Percentiles rank a stretch among this genome's conserved stretches.
Conservation (phyloP, 2,888 invertebrate genomes). For the Drosophila flavopinicola region DNA sequence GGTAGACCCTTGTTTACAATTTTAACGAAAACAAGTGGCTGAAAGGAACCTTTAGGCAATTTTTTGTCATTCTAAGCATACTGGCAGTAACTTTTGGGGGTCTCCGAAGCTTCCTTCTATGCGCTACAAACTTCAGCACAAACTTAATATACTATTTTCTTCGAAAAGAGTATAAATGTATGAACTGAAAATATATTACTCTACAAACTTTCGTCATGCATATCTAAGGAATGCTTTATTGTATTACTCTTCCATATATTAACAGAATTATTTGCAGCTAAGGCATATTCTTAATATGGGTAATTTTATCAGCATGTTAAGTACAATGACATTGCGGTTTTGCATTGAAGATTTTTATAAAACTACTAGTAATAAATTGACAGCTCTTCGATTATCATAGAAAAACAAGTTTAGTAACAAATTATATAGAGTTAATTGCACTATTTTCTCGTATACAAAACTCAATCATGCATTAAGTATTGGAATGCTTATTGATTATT, state of each 20-base stretch:
- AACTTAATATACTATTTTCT: no score
- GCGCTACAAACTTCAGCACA: no score
- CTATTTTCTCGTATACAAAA: not conserved
- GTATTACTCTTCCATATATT: not conserved
- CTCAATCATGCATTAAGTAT: not conserved
- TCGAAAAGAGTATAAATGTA: no score
- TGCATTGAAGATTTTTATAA: not conserved
- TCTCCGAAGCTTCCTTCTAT: no score
- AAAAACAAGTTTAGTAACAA: not conserved
- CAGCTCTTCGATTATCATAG: not conserved
- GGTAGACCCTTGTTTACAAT: no score
- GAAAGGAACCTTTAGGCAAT: no score
- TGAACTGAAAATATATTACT: no score
- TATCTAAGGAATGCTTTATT: not conserved
- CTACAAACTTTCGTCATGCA: no score
- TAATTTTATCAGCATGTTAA: not conserved
- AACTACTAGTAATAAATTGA: not conserved
- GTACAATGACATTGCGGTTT: not conserved
- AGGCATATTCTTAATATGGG: not conserved
- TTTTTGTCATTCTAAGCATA: no score
- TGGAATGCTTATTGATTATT: not conserved
- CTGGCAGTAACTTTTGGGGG: no score
- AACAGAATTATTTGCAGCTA: not conserved
- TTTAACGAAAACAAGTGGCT: no score
- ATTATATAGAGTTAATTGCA: not conserved